Base-by-base conservation (phyloP, 2,888 invertebrate genomes). In the Sepioteuthis lessoniana region DNA sequence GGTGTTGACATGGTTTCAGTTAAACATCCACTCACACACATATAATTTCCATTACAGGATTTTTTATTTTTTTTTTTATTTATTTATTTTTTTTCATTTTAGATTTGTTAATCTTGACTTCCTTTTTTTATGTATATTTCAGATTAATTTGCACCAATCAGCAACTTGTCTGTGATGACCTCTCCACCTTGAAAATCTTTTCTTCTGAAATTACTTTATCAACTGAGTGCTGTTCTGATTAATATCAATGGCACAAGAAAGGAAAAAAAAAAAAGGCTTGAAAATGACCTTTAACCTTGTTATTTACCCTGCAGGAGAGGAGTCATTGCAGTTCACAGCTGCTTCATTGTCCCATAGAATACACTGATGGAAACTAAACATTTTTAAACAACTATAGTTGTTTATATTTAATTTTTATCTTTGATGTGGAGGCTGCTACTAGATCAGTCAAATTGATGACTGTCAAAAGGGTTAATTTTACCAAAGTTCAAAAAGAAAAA, bases 281-380 rank as follows among this genome's bases (percentile, higher is more conserved):
- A 76, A 76, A 25, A 21, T 28, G 5, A 55, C 55, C 0, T 31
- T 19, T n/a, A n/a, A n/a, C 13, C n/a, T 2, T 10, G 4, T 35
- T 76, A 19, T 47, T 25, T 7, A 25, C 21, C 28, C 25, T 21
- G 76, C 25, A 60, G 8, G 25, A 16, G n/a, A 76, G n/a, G 16
- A 76, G n/a, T 76, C n/a, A 76, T 76, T 76, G n/a, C 76, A 76
- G 19, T n/a, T 76, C n/a, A 76, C n/a, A 35, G 76, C 76, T 76
- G 76, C 76, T n/a, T 76, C 35, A 76, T 76, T n/a, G n/a, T n/a
- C n/a, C 76, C 76, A 76, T n/a, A 76, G 76, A 76, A 76, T 76
- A 76, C n/a, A 76, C 76, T 76, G 76, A 76, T 76, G n/a, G n/a
- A 76, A 76, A 76, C n/a, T 35, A 76, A 76, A 25, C 76, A 76